phyloP scores from a whole-genome alignment of 2,888 invertebrate species.

The Apamea epomidion region DNA sequence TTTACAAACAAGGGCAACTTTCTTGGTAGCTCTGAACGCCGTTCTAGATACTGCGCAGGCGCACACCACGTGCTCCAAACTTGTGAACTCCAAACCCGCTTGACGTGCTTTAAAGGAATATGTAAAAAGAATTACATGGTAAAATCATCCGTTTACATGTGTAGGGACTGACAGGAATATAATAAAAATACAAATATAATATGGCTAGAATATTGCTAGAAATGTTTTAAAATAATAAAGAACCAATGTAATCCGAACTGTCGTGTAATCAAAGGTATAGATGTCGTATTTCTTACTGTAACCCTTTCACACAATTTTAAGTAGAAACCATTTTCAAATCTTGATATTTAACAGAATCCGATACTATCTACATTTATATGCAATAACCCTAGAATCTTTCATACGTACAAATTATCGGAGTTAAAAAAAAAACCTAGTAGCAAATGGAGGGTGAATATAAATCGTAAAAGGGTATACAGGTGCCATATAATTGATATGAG shows the following conservation, averaged over 20 bases:
- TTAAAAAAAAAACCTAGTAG: neutral
- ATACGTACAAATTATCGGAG: neutral
- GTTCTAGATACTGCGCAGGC: conserved; percentile 6
- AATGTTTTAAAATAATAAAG: conserved; percentile 44
- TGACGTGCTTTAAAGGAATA: neutral
- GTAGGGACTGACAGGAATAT: conserved; percentile 49
- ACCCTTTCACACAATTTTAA: conserved; percentile 19
- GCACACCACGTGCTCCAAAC: neutral
- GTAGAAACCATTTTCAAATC: conserved; percentile 32
- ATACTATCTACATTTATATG: conserved; percentile 4
- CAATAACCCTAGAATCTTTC: neutral
- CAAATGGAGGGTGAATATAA: neutral
- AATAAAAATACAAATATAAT: conserved; percentile 22
- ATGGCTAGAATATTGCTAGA: conserved; percentile 42
- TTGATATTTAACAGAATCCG: conserved; percentile 15
- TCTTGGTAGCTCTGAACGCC: neutral
- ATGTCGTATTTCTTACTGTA: conserved; percentile 2
- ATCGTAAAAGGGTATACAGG: conserved; percentile 33
- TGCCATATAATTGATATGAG: conserved; percentile 17
- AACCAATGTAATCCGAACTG: conserved; percentile 50
- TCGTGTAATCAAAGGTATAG: neutral
- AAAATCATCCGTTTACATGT: conserved; percentile 10
- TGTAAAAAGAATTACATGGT: conserved; percentile 10
- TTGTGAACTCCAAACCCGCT: neutral
- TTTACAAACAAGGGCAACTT: neutral